Base-by-base conservation (phyloP, 2,888 invertebrate species). In the Lycophotia porphyrea region DNA sequence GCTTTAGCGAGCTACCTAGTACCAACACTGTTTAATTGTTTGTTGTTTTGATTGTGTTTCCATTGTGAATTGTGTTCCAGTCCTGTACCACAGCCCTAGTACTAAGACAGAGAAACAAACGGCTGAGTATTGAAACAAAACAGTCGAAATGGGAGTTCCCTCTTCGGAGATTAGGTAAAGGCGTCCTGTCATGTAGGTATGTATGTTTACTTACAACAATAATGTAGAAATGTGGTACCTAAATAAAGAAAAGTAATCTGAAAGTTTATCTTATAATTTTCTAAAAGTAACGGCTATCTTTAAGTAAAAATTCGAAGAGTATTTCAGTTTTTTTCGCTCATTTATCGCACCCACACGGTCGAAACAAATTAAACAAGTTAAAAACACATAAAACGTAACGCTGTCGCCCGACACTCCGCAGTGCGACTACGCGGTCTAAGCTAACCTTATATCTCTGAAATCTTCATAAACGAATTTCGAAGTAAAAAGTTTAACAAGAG, bases 41-140 rank as follows among this genome's bases (percentile, higher is more conserved):
- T 76, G 58, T 68, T 76, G 52, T 47, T 67, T 80, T 47, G 47
- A 64, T 44, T 66, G 44, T 55, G 47, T 39, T n/a, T 18, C 9
- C n/a, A 18, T 27, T 39, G 80, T 49, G 7, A 27, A 75, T 21
- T 42, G 24, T 72, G 64, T 64, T 49, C 47, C 13, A 39, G 15
- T 31, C 11, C 42, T 61, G 9, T 24, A n/a, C n/a, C n/a, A n/a
- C n/a, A n/a, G n/a, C n/a, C n/a, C n/a, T n/a, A n/a, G n/a, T n/a
- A n/a, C n/a, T n/a, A n/a, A n/a, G n/a, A n/a, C n/a, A n/a, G n/a
- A n/a, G n/a, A n/a, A n/a, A n/a, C n/a, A n/a, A 24, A 58, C n/a
- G 27, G 36, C 27, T 49, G 8, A 9, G 15, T 44, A 44, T 70
- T 79, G n/a, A 39, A 11, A 80, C 27, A 34, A 63, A 49, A 64